These are phyloP conservation scores for Gambusia yucatana DNA, from an alignment of 2,797 vertebrate species.

Conservation along the genomic window DNA sequence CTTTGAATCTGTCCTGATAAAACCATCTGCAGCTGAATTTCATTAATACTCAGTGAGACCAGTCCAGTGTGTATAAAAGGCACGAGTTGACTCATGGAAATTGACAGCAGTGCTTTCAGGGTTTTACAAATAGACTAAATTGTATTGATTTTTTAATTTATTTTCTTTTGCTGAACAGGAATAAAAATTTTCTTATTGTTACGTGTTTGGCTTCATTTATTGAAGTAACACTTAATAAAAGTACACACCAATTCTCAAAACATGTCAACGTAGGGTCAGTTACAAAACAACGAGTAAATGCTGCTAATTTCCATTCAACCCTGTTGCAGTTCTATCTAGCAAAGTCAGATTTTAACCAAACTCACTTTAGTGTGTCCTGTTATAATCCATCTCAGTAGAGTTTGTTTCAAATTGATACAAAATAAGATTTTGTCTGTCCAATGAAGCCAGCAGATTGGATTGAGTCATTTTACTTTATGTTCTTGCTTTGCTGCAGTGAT, in stretches of 20 bases:
- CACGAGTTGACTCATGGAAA: background rate
- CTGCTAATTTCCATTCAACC: background rate
- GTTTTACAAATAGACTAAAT: no score
- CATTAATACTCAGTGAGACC: background rate
- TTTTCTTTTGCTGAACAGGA: no score
- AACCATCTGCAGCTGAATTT: background rate
- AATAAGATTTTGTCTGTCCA: background rate
- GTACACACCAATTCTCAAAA: background rate
- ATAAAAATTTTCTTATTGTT: no score
- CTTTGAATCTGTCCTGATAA: background rate
- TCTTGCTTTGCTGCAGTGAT: conserved; percentile 83
- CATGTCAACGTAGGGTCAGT: background rate
- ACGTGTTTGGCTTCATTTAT: no score
- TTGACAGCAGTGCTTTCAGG: background rate
- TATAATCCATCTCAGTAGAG: background rate
- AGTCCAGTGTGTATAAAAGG: background rate
- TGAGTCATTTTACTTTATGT: conserved; percentile 20
- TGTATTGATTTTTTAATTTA: no score
- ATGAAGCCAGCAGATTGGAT: background rate
- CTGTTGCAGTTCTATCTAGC: background rate
- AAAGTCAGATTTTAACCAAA: no score
- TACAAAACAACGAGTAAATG: background rate
- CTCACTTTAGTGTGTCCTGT: background rate
- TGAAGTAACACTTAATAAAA: no score
- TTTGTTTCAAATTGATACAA: background rate